Base-by-base conservation (phyloP, 2,888 invertebrate genomes). In the Crossocerus cetratus region DNA sequence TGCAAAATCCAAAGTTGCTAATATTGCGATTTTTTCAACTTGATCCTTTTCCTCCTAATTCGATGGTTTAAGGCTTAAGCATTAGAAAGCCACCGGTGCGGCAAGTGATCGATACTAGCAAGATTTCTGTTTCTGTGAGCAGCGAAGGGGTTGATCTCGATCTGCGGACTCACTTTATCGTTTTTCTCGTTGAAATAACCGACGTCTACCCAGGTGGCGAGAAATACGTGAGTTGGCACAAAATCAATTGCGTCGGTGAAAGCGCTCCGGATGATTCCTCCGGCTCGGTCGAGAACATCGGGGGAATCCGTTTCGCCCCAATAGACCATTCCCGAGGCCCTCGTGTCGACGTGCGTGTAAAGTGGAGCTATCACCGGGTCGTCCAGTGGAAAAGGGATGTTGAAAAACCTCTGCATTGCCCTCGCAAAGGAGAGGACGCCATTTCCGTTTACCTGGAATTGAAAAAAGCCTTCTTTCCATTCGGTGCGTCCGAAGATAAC, bases 131-230 rank as follows among this genome's bases (percentile, higher is more conserved):
- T n/a, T n/a, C 32, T 11, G 32, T 32, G 32, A 11, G 32, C 2
- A 32, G 32, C 5, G 11, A 32, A 32, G 32, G 32, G 32, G 32
- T 32, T 32, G 32, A 32, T 32, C 32, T 32, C 32, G 32, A 32
- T 32, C 32, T 32, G 49, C 16, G 16, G 16, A 67, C 66, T 75
- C 81, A 93, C 93, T 89, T 94, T 95, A 86, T 96, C 94, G 62
- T 91, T 91, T 64, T 91, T 91, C 60, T 93, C 93, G 69, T 92
- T 91, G 85, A 93, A 95, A 87, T 95, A 95, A 0, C 97, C 97
- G 0, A 98, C 98, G 65, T 94, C 94, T 44, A 94, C 91, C 99
- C 99, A 99, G 0, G 98, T 99, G 16, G 94, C 96, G 60, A 99
- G 93, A 86, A 99, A 95, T 3, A 98, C 92, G 82, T 94, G 94